Percentiles rank a stretch among this genome's conserved stretches.
Evolutionary conservation across 2,888 invertebrate species (phyloP).

Genomic region (Patella pellucida): DNA sequence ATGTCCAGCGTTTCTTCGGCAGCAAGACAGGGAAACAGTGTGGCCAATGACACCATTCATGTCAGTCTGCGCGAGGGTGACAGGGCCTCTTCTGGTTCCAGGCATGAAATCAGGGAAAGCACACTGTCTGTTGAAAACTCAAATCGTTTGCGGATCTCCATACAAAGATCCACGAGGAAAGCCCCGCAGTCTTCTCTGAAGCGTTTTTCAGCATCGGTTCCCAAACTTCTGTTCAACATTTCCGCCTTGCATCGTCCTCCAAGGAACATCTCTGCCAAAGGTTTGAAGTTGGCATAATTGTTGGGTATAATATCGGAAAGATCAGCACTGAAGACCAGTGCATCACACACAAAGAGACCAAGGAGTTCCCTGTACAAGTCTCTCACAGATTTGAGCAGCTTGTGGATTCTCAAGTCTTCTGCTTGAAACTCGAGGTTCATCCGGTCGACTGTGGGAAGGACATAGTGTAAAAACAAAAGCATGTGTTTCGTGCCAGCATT

Average conservation of each 20-base stretch:
- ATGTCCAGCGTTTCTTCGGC: background rate
- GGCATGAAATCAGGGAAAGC: no score
- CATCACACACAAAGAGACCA: background rate
- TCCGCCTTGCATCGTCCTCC: slow-evolving; percentile 12
- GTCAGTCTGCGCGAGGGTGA: background rate
- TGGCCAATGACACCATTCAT: background rate
- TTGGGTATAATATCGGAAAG: slow-evolving; percentile 5
- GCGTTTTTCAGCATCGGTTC: slow-evolving; percentile 8
- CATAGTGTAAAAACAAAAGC: slow-evolving; percentile 8
- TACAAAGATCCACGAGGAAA: slow-evolving; percentile 2
- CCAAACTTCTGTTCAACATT: background rate
- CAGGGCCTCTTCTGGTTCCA: background rate
- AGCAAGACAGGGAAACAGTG: background rate
- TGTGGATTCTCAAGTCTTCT: slow-evolving; percentile 14
- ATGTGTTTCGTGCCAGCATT: slow-evolving; percentile 13
- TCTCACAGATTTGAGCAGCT: background rate
- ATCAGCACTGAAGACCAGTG: background rate
- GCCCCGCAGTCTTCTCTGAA: background rate
- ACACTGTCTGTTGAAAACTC: slow-evolving; percentile 5
- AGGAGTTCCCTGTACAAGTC: background rate
- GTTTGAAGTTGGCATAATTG: no score
- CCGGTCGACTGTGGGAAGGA: background rate
- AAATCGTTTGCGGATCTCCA: slow-evolving; percentile 4
- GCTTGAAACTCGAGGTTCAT: slow-evolving; percentile 16
- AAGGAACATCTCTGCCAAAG: background rate